These are phyloP conservation scores for Prinia subflava DNA, from an alignment of 2,113 vertebrate species.

Conservation along the genomic window DNA sequence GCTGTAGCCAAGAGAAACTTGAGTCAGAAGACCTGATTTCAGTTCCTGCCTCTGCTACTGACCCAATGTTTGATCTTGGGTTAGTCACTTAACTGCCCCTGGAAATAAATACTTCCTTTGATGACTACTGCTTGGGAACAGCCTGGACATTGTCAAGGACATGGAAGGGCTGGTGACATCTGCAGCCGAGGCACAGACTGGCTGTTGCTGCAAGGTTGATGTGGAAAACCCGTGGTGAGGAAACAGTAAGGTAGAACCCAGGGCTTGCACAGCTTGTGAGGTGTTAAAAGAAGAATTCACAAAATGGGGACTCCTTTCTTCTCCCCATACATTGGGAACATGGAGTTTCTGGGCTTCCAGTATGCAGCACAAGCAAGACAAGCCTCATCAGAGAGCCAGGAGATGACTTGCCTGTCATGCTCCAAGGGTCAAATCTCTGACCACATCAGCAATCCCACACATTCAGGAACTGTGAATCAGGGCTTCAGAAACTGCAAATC, in stretches of 20 bases:
- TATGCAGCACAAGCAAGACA: not conserved
- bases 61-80: constrained; percentile 26
- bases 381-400: not conserved
- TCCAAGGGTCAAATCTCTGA: not conserved
- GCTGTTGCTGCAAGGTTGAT: not conserved
- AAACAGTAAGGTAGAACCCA: not conserved
- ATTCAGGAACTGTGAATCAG: constrained; percentile 16
- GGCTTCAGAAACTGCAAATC: not conserved
- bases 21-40: constrained; percentile 51
- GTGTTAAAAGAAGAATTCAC: not conserved
- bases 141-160: not conserved
- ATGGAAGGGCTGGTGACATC: not conserved
- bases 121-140: constrained; percentile 23
- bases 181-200: not conserved
- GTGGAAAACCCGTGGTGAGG: not conserved
- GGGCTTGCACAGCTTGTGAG: not conserved
- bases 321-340: not conserved
- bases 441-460: constrained; percentile 26
- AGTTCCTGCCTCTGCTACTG: not conserved
- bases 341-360: not conserved
- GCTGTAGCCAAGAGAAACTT: constrained; percentile 26
- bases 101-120: constrained; percentile 9
- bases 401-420: not conserved
- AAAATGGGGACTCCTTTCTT: not conserved
- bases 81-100: constrained; percentile 29